phyloP scores from a whole-genome alignment of 2,888 invertebrate species.

The Protodeltote pygarga region DNA sequence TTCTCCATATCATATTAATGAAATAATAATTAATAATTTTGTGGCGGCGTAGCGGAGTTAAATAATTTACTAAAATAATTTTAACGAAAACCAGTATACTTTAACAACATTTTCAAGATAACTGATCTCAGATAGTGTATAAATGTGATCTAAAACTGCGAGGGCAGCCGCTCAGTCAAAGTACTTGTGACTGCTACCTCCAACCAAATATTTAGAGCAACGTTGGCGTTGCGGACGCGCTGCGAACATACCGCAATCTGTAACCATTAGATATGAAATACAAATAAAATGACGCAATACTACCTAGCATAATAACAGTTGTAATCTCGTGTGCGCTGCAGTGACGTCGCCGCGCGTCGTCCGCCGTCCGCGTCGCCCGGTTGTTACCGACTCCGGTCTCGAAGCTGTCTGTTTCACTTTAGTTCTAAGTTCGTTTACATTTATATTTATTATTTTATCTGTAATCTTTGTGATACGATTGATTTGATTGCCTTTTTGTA shows the following conservation, averaged over 20 bases:
- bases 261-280: too few species aligned
- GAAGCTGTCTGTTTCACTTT: slow-evolving; percentile 2
- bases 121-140: slow-evolving; percentile 49
- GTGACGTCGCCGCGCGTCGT: too few species aligned
- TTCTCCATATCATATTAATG: slow-evolving; percentile 34
- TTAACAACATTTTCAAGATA: slow-evolving; percentile 47
- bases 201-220: slow-evolving; percentile 7
- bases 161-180: slow-evolving; percentile 3
- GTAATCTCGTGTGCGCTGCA: too few species aligned
- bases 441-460: slow-evolving; percentile 30
- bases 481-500: slow-evolving; percentile 47
- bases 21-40: slow-evolving; percentile 9
- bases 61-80: slow-evolving; percentile 18
- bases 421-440: slow-evolving; percentile 22
- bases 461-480: slow-evolving; percentile 47
- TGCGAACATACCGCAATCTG: background rate
- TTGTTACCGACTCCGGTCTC: slow-evolving; percentile 3
- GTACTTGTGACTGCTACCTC: background rate
- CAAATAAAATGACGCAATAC: too few species aligned
- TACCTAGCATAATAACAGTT: too few species aligned
- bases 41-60: slow-evolving; percentile 31
- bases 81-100: slow-evolving; percentile 34
- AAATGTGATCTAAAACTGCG: slow-evolving; percentile 22
- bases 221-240: background rate
- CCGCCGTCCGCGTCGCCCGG: too few species aligned